Percentiles rank a stretch among this genome's conserved stretches.
Conservation (phyloP, 2,888 invertebrate genomes). For the Sphaerophoria taeniata region DNA sequence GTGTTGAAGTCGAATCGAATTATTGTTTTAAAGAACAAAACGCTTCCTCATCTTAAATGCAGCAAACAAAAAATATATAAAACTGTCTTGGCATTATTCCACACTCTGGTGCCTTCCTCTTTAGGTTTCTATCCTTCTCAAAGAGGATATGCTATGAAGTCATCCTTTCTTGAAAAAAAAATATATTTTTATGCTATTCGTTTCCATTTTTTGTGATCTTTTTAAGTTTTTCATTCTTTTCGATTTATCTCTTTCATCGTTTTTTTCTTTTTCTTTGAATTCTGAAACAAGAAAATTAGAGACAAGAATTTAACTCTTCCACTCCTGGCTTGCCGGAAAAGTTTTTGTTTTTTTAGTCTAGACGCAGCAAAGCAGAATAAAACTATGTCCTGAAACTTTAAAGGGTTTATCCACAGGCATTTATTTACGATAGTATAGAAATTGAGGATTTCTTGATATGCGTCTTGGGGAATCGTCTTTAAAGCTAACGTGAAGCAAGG, state of each 20-base stretch:
- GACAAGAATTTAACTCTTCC: slow-evolving; percentile 67
- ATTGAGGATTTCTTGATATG: too few species aligned
- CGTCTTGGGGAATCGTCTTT: too few species aligned
- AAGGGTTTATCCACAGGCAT: background rate
- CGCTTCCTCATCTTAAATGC: background rate
- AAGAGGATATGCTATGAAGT: slow-evolving; percentile 47
- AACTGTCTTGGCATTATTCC: slow-evolving; percentile 52
- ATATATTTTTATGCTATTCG: slow-evolving; percentile 60
- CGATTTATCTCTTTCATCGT: background rate
- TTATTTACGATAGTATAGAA: background rate
- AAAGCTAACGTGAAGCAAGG: too few species aligned
- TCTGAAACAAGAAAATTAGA: slow-evolving; percentile 30
- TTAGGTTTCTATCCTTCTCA: background rate
- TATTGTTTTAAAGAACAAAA: slow-evolving; percentile 39
- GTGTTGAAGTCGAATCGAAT: slow-evolving; percentile 44
- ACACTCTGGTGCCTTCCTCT: slow-evolving; percentile 49
- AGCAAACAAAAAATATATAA: slow-evolving; percentile 9
- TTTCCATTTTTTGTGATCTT: slow-evolving; percentile 65
- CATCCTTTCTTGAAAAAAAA: slow-evolving; percentile 26
- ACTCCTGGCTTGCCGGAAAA: slow-evolving; percentile 49
- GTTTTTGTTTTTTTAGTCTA: slow-evolving; percentile 62
- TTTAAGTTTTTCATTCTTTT: slow-evolving; percentile 30
- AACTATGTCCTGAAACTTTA: background rate
- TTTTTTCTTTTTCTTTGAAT: background rate
- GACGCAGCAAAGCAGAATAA: slow-evolving; percentile 27